Evolutionary conservation across 2,888 invertebrate genomes (phyloP).

Genomic region (Eristalinus sepulchralis): DNA sequence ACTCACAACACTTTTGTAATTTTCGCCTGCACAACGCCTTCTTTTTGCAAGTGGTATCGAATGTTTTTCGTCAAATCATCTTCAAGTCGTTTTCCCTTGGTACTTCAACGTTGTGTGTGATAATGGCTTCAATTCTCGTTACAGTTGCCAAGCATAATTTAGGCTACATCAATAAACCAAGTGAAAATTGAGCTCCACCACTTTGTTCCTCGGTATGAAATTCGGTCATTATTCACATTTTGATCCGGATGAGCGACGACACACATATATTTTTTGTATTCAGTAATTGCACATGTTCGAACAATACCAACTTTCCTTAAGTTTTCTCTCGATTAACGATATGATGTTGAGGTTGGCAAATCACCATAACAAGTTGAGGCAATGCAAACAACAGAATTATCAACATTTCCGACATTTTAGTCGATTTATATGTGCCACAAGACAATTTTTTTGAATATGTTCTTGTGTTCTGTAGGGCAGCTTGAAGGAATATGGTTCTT

Average conservation of each 20-base stretch:
- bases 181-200: slow-evolving; percentile 47
- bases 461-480: slow-evolving; percentile 28
- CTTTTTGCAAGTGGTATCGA: slow-evolving; percentile 26
- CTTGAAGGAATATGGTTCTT: slow-evolving; percentile 7
- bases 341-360: slow-evolving; percentile 22
- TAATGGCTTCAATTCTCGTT: slow-evolving; percentile 17
- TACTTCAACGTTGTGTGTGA: slow-evolving; percentile 14
- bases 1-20: no score
- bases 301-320: slow-evolving; percentile 46
- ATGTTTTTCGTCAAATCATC: slow-evolving; percentile 10
- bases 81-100: slow-evolving; percentile 15
- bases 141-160: slow-evolving; percentile 18
- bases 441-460: slow-evolving; percentile 32
- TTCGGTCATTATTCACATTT: slow-evolving; percentile 72
- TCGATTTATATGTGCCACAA: slow-evolving; percentile 34
- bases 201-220: slow-evolving; percentile 72
- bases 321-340: slow-evolving; percentile 18
- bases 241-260: slow-evolving; percentile 66
- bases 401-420: slow-evolving; percentile 62
- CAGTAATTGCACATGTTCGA: slow-evolving; percentile 21
- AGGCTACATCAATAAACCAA: slow-evolving; percentile 14
- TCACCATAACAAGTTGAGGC: slow-evolving; percentile 59
- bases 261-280: slow-evolving; percentile 42
- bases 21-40: no score
- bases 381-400: slow-evolving; percentile 74